These are phyloP conservation scores for Monopterus albus DNA, from an alignment of 2,113 vertebrate genomes.

Conservation along the genomic window DNA sequence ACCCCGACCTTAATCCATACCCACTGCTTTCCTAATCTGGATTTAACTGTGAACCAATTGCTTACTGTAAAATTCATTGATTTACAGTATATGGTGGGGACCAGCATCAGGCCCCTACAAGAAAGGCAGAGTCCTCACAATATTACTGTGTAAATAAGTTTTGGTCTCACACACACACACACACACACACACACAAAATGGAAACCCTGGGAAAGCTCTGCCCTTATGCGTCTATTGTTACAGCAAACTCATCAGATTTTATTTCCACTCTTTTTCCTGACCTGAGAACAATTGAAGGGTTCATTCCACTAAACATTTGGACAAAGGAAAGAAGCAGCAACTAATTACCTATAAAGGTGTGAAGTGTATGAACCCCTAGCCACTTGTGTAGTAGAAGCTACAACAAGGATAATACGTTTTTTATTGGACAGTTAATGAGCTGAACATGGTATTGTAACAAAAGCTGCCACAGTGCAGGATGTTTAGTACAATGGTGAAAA, in stretches of 20 bases:
- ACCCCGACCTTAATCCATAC: too few relatives aligned
- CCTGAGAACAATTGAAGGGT: conserved; percentile 5
- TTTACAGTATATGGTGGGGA: too few relatives aligned
- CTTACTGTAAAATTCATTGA: too few relatives aligned
- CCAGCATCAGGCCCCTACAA: too few relatives aligned
- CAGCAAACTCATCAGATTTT: conserved; percentile 18
- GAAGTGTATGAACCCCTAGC: neutral
- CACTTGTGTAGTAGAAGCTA: neutral
- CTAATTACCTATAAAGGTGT: too few relatives aligned
- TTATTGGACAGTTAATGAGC: neutral
- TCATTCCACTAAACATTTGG: neutral
- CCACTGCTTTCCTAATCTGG: too few relatives aligned
- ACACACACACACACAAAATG: neutral
- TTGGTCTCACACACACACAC: neutral
- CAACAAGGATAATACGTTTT: neutral
- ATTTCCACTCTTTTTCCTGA: neutral
- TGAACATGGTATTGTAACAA: neutral
- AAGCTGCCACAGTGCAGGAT: too few relatives aligned
- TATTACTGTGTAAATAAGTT: too few relatives aligned
- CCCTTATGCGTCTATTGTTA: conserved; percentile 3
- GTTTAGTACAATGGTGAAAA: too few relatives aligned
- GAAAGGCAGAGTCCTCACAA: too few relatives aligned
- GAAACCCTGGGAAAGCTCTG: conserved; percentile 8
- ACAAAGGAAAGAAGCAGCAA: neutral
- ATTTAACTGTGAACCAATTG: too few relatives aligned